Base-by-base conservation (phyloP, 2,888 invertebrate genomes). In the Andrena hattorfiana region DNA sequence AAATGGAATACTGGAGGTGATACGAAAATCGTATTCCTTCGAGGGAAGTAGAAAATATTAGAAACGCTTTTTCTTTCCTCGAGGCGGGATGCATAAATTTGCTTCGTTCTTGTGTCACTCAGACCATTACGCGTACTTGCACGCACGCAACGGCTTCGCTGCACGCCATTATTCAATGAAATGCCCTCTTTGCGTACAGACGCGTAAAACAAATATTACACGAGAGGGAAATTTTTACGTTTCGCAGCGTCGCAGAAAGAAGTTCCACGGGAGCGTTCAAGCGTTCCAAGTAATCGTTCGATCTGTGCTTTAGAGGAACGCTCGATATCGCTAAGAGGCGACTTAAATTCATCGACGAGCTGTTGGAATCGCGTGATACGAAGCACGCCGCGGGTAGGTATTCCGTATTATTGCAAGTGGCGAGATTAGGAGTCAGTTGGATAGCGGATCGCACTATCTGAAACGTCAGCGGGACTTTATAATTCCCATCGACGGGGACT, bases 71-170 rank as follows among this genome's bases (percentile, higher is more conserved):
- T 49, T 48, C 42, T 49, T 48, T 30, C 54, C n/a, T 13, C 26
- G n/a, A 13, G 30, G 48, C 67, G n/a, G 59, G 30, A 6, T 8
- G 49, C 74, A 69, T 71, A 77, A 85, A 85, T 83, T 74, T 63
- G 49, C 42, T 13, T 42, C 42, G 20, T 59, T n/a, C 42, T 42
- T n/a, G 28, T 49, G 68, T 59, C 81, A 63, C 20, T 56, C 13
- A 4, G 23, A 7, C 70, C n/a, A 48, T 28, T 42, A n/a, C 20
- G 42, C 30, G 48, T 35, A 32, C 60, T 35, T 62, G 26, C 35
- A 8, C 26, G 16, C 51, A 23, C 23, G 70, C 78, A 30, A 32
- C 56, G 59, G 67, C 60, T 79, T 84, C 80, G 72, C 54, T 8
- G 32, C 67, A 26, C 30, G 42, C 66, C 20, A 78, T 83, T 70